A percentile compares a stretch with the other conserved stretches of the same genome.
Evolutionary conservation across 2,888 invertebrate genomes (phyloP).

Genomic region (Ectobius pallidus): DNA sequence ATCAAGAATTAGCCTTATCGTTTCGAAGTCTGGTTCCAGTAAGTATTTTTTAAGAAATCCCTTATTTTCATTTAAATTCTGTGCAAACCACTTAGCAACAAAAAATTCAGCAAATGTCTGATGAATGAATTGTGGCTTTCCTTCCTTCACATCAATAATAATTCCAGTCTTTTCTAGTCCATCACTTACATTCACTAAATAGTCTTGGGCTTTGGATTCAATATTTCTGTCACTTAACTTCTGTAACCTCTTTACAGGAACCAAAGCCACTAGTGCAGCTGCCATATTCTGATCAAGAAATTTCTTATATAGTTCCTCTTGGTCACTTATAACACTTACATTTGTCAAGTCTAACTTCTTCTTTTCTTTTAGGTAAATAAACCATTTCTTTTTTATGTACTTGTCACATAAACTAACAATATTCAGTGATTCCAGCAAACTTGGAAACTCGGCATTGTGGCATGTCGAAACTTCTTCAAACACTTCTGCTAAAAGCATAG

Average conservation of each 20-base stretch:
- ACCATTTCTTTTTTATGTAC: conserved; percentile 7
- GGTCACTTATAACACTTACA: background rate
- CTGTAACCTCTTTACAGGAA: background rate
- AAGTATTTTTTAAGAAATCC: background rate
- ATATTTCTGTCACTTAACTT: background rate
- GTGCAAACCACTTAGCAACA: conserved; percentile 23
- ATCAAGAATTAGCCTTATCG: background rate
- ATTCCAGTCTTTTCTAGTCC: conserved; percentile 24
- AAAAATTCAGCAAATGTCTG: background rate
- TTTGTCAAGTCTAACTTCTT: background rate
- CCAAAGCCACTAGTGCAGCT: conserved; percentile 1
- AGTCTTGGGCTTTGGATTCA: background rate
- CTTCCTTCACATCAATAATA: background rate
- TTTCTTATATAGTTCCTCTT: background rate
- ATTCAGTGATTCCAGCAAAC: background rate
- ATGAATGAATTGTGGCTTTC: conserved; percentile 12
- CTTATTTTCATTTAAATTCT: background rate
- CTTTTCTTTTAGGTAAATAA: conserved; percentile 21
- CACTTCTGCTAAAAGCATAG: conserved; percentile 14
- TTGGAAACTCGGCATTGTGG: background rate
- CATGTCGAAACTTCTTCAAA: background rate
- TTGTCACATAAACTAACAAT: background rate
- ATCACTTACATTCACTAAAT: background rate
- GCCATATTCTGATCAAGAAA: conserved; percentile 10
- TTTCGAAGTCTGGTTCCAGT: background rate